Evolutionary conservation across 2,888 invertebrate genomes (phyloP), one percentile per base, ranked within the genome.

Genomic region (Chrysolina americana): DNA sequence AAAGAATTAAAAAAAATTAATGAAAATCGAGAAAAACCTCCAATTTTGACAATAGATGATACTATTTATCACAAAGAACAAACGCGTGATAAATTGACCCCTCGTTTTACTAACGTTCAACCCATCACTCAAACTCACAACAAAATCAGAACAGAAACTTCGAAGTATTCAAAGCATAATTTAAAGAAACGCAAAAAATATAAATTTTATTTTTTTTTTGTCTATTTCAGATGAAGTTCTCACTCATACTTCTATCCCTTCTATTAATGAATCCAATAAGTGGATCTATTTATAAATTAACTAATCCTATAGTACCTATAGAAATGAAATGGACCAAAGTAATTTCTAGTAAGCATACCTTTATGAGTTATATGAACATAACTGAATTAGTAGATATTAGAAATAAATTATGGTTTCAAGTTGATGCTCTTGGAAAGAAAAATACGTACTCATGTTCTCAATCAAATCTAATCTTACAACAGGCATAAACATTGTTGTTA

Each of bases 81-180:
- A 69, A 36, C 59, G 2, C 53, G 69, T 15, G 28, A 69, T 41
- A 68, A 68, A 44, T 44, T 53, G 53, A 44, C 68, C 13, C 41
- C 47, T 13, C 17, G 47, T 44, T 68, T 53, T 56, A 47, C 68
- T 23, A 36, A 56, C 1, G 21, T 68, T 48, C 17, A 47, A 53
- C 68, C 68, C 15, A 50, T 53, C 11, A 50, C 69, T 44, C 69
- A 69, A 69, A 59, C 62, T n/a, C n/a, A 62, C 13, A 69, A 69
- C n/a, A n/a, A 59, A 62, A 62, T 69, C 28, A 59, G 62, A 44
- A 68, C 68, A 19, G 68, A 23, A 50, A 68, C 68, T 28, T 47
- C 23, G 47, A 68, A 68, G 41, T 50, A 44, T 68, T 68, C 68
- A 9, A 68, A 66, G 17, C 47, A 50, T 15, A 68, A 68, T 36